Conservation (phyloP, 2,797 vertebrate species). For the Enteromius argenteus region DNA sequence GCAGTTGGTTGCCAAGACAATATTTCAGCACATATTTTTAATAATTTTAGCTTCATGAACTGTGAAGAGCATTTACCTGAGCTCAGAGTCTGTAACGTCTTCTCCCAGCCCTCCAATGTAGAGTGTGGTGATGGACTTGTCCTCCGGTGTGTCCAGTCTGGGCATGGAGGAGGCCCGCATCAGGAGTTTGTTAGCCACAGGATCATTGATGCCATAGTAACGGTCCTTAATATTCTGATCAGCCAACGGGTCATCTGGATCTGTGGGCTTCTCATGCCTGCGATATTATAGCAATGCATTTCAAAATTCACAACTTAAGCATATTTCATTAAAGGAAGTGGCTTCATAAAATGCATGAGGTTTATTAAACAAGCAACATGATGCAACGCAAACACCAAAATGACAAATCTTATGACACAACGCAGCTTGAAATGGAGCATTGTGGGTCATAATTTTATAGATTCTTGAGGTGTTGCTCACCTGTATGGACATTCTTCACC, state of each 20-base stretch:
- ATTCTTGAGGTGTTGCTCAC: slow-evolving; percentile 69
- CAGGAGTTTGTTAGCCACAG: slow-evolving; percentile 95
- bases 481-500: slow-evolving; percentile 99
- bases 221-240: slow-evolving; percentile 99
- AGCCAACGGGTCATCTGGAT: slow-evolving; percentile 96
- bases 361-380: background rate
- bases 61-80: slow-evolving; percentile 80
- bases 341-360: background rate
- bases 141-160: slow-evolving; percentile 93
- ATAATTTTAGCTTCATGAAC: background rate
- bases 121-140: slow-evolving; percentile 94
- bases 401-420: background rate
- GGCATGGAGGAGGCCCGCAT: slow-evolving; percentile 98
- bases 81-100: slow-evolving; percentile 93
- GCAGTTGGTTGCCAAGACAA: background rate
- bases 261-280: slow-evolving; percentile 97
- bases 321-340: background rate
- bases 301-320: background rate
- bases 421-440: background rate
- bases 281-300: background rate
- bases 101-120: slow-evolving; percentile 97
- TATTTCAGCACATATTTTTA: background rate
- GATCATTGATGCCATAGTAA: slow-evolving; percentile 97
- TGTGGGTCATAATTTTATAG: background rate
- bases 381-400: background rate